Evolutionary conservation across 2,797 vertebrate genomes (phyloP).

Genomic region (Gephyroberyx darwinii): DNA sequence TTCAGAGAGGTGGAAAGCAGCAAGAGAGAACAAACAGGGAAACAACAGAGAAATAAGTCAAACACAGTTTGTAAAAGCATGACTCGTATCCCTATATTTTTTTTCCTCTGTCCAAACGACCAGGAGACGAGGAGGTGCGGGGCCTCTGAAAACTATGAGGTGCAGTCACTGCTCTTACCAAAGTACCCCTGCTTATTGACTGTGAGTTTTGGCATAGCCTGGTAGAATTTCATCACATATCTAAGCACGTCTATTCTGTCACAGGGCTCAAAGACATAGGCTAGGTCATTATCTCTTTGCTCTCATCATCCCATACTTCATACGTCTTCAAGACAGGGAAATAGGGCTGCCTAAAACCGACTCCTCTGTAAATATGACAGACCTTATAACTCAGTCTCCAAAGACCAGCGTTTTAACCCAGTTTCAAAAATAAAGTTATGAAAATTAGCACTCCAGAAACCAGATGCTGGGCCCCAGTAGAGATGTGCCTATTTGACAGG

Average conservation of each 20-base stretch:
- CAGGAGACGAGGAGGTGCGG: conserved; percentile 1
- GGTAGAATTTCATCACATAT: conserved; percentile 62
- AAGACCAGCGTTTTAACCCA: conserved; percentile 49
- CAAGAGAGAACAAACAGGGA: background rate
- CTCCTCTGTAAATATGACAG: conserved; percentile 25
- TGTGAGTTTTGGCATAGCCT: conserved; percentile 69
- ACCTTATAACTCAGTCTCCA: conserved; percentile 34
- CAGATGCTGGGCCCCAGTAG: conserved; percentile 52
- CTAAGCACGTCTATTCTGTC: conserved; percentile 36
- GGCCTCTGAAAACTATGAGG: conserved; percentile 50
- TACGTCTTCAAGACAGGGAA: conserved; percentile 16
- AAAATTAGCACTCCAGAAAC: conserved; percentile 60
- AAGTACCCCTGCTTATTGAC: conserved; percentile 64
- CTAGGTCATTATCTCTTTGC: conserved; percentile 16
- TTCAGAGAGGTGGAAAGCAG: conserved; percentile 36
- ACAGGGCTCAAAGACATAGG: conserved; percentile 41
- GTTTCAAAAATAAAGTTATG: conserved; percentile 61
- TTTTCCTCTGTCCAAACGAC: conserved; percentile 44
- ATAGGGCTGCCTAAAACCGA: background rate
- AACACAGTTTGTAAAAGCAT: conserved; percentile 41
- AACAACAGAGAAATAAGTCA: conserved; percentile 23
- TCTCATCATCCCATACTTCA: conserved; percentile 7
- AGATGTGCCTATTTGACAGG: conserved; percentile 52
- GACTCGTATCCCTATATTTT: conserved; percentile 38
- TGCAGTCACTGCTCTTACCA: conserved; percentile 36